Percentiles rank a stretch among this genome's conserved stretches.
Evolutionary conservation across 2,113 vertebrate species (phyloP).

Genomic region (Vidua macroura): DNA sequence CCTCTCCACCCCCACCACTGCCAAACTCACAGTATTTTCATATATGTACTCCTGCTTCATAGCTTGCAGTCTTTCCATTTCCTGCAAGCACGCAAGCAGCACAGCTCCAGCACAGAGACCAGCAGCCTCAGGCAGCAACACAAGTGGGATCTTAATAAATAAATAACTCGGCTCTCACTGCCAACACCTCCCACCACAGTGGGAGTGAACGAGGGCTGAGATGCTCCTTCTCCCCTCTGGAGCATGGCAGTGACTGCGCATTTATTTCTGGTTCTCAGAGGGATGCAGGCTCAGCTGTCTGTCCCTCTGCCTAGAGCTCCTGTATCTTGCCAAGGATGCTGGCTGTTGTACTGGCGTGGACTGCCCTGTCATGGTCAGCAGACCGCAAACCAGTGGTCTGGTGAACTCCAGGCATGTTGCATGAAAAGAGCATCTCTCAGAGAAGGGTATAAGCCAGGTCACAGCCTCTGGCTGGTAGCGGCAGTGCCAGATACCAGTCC

Average conservation of each 20-base stretch:
- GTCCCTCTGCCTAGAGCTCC: background rate
- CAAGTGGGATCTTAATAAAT: conserved; percentile 38
- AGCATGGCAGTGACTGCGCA: background rate
- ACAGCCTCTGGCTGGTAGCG: background rate
- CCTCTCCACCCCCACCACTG: background rate
- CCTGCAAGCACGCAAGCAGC: background rate
- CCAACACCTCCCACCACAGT: conserved; percentile 28
- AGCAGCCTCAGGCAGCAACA: conserved; percentile 14
- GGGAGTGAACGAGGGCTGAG: background rate
- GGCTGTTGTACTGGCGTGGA: background rate
- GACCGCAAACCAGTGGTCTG: background rate
- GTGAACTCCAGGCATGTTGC: background rate
- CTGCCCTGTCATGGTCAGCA: background rate
- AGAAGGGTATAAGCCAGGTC: background rate
- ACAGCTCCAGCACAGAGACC: background rate
- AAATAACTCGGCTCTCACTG: background rate
- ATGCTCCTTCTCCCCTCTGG: background rate
- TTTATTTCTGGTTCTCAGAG: conserved; percentile 30
- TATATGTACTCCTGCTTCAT: background rate
- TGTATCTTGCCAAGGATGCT: background rate
- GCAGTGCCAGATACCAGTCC: background rate
- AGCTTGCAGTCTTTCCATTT: background rate
- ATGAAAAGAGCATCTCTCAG: background rate
- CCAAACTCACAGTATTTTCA: background rate
- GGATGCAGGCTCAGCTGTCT: background rate